Evolutionary conservation across 2,888 invertebrate species (phyloP).

Genomic region (Acronicta alni): DNA sequence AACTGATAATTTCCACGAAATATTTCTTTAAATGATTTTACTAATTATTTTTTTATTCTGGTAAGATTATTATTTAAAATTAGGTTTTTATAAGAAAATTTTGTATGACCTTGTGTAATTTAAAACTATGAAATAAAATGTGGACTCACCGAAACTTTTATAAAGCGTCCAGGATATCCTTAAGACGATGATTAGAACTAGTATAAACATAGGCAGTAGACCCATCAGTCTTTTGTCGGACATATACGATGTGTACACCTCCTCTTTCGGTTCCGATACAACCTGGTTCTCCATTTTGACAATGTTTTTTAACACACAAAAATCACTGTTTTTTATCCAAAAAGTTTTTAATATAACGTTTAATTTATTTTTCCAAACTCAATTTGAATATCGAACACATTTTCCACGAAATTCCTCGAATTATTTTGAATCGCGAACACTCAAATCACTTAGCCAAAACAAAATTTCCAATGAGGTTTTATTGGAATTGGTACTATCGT

Average conservation of each 20-base stretch:
- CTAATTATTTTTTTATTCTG: no score
- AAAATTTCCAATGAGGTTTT: not conserved
- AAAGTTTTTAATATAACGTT: constrained; percentile 4
- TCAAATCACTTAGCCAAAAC: not conserved
- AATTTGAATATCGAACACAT: constrained; percentile 38
- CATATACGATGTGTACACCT: constrained; percentile 29
- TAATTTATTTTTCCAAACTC: constrained; percentile 7
- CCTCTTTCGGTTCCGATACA: constrained; percentile 34
- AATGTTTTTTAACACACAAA: constrained; percentile 17
- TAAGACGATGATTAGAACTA: constrained; percentile 71
- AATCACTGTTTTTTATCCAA: constrained; percentile 1
- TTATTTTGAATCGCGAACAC: constrained; percentile 3
- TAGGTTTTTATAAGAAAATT: no score
- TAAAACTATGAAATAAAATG: not conserved
- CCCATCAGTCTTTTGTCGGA: constrained; percentile 59
- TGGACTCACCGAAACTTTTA: constrained; percentile 71
- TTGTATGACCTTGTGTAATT: no score
- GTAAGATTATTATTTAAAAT: no score
- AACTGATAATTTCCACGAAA: no score
- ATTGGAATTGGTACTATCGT: not conserved
- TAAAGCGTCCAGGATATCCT: constrained; percentile 76
- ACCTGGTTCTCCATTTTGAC: constrained; percentile 55
- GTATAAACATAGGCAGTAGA: constrained; percentile 73
- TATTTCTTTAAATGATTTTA: no score
- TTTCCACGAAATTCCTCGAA: not conserved